Conservation (phyloP, 2,888 invertebrate species). For the Eupithecia subfuscata region DNA sequence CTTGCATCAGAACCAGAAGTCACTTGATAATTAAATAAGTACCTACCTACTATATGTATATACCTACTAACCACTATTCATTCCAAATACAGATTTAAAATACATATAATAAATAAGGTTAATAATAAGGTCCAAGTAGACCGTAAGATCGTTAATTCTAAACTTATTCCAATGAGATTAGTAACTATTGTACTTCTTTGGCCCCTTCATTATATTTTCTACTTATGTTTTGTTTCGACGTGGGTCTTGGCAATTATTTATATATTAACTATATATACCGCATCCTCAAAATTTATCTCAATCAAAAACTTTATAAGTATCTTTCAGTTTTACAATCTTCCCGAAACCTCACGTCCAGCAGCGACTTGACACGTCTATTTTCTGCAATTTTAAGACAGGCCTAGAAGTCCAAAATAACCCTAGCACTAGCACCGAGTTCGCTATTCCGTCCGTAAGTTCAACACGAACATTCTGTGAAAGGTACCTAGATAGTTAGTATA, state of each 20-base stretch:
- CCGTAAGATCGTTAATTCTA: background rate
- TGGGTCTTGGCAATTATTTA: background rate
- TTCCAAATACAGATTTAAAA: background rate
- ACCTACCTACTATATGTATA: background rate
- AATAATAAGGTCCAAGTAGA: background rate
- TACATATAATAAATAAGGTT: background rate
- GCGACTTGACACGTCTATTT: background rate
- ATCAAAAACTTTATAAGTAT: background rate
- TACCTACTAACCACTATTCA: no score
- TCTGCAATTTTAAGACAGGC: background rate
- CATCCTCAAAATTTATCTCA: background rate
- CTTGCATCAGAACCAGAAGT: slow-evolving; percentile 10
- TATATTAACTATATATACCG: background rate
- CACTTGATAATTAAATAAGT: background rate
- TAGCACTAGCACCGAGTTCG: background rate
- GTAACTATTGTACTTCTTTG: background rate
- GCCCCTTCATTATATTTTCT: background rate
- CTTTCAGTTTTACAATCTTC: background rate
- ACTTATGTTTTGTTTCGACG: background rate
- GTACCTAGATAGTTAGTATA: slow-evolving; percentile 44
- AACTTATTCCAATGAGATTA: no score
- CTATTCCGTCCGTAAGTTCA: slow-evolving; percentile 17
- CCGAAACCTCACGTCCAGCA: background rate
- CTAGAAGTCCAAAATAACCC: background rate
- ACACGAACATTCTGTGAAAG: slow-evolving; percentile 32